phyloP scores from a whole-genome alignment of 2,888 invertebrate genomes.

The Ferrisia virgata region DNA sequence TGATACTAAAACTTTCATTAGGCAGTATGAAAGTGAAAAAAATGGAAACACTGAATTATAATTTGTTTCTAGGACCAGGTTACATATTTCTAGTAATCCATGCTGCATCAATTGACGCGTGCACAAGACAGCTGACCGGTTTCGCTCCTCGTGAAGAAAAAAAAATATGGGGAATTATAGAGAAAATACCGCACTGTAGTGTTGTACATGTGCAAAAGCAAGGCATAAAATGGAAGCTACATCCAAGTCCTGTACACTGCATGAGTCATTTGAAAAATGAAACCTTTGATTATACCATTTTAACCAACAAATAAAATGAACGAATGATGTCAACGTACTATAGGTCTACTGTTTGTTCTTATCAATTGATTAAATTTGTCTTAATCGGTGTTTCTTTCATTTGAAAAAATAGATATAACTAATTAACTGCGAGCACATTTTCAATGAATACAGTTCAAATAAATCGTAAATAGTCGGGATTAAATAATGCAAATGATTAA shows the following conservation, averaged over 20 bases:
- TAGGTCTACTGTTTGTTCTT: too few species aligned
- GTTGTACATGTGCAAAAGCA: conserved; percentile 55
- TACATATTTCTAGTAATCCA: conserved; percentile 87
- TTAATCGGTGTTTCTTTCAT: neutral
- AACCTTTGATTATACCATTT: conserved; percentile 73
- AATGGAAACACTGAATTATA: neutral
- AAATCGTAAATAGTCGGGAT: too few species aligned
- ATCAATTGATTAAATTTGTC: neutral
- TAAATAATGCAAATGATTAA: too few species aligned
- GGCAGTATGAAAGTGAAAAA: too few species aligned
- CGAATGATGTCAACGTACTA: neutral
- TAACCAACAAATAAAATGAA: conserved; percentile 49
- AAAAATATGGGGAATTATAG: conserved; percentile 69
- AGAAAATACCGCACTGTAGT: conserved; percentile 81
- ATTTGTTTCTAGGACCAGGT: conserved; percentile 55
- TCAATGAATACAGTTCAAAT: too few species aligned
- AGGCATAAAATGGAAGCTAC: conserved; percentile 64
- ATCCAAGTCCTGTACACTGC: conserved; percentile 76
- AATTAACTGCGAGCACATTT: too few species aligned
- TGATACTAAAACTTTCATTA: too few species aligned
- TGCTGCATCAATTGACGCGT: conserved; percentile 84
- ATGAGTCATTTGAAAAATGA: conserved; percentile 83
- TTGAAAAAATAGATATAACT: too few species aligned
- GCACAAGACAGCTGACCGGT: conserved; percentile 71
- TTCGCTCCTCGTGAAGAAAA: conserved; percentile 62